Evolutionary conservation across 1,140 invertebrate genomes (phyloP).

Genomic region (Geopemphigus sp.): DNA sequence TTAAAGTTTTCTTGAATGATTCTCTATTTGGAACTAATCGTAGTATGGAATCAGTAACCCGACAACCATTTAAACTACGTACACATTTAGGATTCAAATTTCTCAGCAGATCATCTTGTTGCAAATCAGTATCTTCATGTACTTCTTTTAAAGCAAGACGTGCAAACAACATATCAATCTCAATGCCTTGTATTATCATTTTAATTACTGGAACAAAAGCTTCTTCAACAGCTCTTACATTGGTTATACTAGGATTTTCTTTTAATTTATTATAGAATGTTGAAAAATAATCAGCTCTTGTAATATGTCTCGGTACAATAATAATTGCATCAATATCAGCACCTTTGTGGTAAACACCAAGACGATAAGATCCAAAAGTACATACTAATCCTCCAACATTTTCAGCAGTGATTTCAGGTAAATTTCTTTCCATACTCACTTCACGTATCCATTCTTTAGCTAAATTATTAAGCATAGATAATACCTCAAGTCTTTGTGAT

Average conservation of each 20-base stretch:
- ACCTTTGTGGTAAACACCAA: conserved; percentile 91
- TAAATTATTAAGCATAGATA: conserved; percentile 79
- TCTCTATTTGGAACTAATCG: conserved; percentile 92
- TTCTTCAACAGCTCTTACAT: conserved; percentile 89
- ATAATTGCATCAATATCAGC: conserved; percentile 99
- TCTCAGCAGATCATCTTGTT: conserved; percentile 88
- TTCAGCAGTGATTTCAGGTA: conserved; percentile 81
- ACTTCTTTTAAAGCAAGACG: conserved; percentile 90
- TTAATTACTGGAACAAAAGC: conserved; percentile 99
- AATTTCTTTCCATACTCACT: conserved; percentile 78
- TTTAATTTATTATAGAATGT: conserved; percentile 91
- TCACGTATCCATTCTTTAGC: conserved; percentile 92
- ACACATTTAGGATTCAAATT: conserved; percentile 97
- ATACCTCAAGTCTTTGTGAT: conserved; percentile 74
- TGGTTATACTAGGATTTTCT: conserved; percentile 81
- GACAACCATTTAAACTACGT: conserved; percentile 93
- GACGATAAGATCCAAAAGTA: conserved; percentile 94
- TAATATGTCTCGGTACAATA: conserved; percentile 94
- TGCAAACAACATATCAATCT: conserved; percentile 98
- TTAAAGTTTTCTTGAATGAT: conserved; percentile 87
- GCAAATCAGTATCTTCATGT: conserved; percentile 75
- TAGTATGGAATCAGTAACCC: conserved; percentile 98
- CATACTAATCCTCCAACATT: conserved; percentile 96
- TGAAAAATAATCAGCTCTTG: conserved; percentile 89
- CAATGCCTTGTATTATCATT: conserved; percentile 98